These are phyloP conservation scores for Lonchura striata DNA, from an alignment of 2,113 vertebrate genomes.

Conservation along the genomic window DNA sequence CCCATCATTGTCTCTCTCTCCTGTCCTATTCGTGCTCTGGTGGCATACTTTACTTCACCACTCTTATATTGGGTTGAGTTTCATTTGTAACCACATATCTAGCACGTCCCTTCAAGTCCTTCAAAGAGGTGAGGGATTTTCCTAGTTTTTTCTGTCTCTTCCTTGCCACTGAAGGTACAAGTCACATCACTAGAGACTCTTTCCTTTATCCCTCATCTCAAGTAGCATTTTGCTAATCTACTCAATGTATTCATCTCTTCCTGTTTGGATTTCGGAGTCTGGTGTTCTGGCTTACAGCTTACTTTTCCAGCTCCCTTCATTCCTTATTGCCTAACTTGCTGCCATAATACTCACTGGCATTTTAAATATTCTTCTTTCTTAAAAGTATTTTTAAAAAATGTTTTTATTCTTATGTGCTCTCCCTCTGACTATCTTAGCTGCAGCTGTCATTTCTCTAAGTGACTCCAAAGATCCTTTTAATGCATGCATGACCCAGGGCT, in stretches of 20 bases:
- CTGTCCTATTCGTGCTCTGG: background rate
- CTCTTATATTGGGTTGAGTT: background rate
- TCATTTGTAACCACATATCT: background rate
- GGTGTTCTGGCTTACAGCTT: background rate
- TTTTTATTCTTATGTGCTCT: background rate
- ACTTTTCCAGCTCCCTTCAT: background rate
- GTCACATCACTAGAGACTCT: background rate
- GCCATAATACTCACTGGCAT: accelerated
- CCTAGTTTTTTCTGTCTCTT: background rate
- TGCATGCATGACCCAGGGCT: accelerated
- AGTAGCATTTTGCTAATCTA: background rate
- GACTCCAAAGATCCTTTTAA: background rate
- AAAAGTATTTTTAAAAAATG: background rate
- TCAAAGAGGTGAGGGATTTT: background rate
- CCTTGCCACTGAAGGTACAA: background rate
- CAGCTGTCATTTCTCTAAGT: background rate
- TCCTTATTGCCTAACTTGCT: background rate
- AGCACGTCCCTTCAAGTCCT: background rate
- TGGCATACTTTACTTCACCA: background rate
- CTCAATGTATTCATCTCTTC: background rate
- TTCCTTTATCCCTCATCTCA: background rate
- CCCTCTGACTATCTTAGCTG: background rate
- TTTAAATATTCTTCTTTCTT: background rate
- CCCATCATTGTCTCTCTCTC: background rate
- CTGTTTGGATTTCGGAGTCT: background rate